Evolutionary conservation across 2,113 vertebrate species (phyloP).

Genomic region (Menidia beryllina): DNA sequence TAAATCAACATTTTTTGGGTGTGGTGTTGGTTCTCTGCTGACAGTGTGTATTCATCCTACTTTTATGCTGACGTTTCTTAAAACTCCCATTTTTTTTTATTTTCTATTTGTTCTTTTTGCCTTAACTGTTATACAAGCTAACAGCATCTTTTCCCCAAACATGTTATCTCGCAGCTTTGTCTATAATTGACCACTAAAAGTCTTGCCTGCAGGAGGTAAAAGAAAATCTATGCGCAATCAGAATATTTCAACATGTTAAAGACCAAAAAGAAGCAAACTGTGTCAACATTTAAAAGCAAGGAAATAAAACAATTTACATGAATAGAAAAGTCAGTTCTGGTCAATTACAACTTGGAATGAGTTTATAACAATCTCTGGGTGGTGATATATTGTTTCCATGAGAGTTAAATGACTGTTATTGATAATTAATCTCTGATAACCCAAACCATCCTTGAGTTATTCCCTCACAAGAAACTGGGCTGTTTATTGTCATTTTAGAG

Average conservation of each 20-base stretch:
- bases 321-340: neutral
- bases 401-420: too few species aligned
- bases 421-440: too few species aligned
- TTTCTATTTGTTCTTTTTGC: slow-evolving; percentile 1
- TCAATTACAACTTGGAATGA: neutral
- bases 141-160: neutral
- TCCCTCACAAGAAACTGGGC: neutral
- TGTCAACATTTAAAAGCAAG: slow-evolving; percentile 2
- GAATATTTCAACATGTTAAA: slow-evolving; percentile 4
- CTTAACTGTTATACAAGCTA: neutral
- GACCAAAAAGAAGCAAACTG: neutral
- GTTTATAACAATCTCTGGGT: neutral
- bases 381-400: neutral
- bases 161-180: neutral
- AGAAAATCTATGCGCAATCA: neutral
- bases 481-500: neutral
- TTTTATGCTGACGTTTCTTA: slow-evolving; percentile 32
- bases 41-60: slow-evolving; percentile 21
- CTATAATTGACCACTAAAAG: slow-evolving; percentile 13
- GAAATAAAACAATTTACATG: neutral
- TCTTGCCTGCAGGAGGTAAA: neutral
- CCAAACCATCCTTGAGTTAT: too few species aligned
- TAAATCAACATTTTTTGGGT: slow-evolving; percentile 31
- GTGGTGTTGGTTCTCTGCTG: slow-evolving; percentile 19
- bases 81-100: neutral